Conservation (phyloP, 2,797 vertebrate genomes). For the Graptemys geographica region DNA sequence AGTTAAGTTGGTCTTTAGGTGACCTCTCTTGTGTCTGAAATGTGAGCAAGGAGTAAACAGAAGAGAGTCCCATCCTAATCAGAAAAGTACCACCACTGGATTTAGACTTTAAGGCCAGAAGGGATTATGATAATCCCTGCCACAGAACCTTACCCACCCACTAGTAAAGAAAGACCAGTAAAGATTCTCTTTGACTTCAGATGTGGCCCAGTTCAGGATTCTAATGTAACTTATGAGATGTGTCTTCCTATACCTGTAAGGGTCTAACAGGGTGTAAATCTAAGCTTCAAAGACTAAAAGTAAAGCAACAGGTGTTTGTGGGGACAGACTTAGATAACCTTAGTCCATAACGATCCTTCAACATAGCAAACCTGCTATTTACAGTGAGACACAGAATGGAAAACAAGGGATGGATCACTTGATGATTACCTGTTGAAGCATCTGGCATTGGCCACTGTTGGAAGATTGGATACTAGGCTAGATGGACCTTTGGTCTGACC, state of each 20-base stretch:
- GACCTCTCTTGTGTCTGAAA: rapidly evolving
- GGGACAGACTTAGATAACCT: neutral
- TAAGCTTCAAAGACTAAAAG: neutral
- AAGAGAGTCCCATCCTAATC: neutral
- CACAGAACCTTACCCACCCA: neutral
- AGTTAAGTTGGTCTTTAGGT: neutral
- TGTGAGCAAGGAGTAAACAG: neutral
- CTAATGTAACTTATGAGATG: neutral
- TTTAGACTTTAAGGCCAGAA: neutral
- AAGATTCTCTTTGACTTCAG: neutral
- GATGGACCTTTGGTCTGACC: too few relatives aligned
- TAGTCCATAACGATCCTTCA: neutral
- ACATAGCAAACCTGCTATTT: neutral
- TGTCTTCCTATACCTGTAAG: neutral
- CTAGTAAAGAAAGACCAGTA: neutral
- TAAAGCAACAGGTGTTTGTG: rapidly evolving
- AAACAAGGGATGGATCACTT: too few relatives aligned
- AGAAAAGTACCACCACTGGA: neutral
- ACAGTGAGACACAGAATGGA: neutral
- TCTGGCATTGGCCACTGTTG: too few relatives aligned
- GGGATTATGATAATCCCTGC: neutral
- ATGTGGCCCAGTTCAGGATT: too few relatives aligned
- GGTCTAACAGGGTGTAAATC: neutral
- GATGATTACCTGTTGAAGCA: too few relatives aligned
- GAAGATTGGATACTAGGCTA: too few relatives aligned